Evolutionary conservation across 2,797 vertebrate genomes (phyloP), one percentile per base, ranked within the genome.

Genomic region (Fratercula arctica): DNA sequence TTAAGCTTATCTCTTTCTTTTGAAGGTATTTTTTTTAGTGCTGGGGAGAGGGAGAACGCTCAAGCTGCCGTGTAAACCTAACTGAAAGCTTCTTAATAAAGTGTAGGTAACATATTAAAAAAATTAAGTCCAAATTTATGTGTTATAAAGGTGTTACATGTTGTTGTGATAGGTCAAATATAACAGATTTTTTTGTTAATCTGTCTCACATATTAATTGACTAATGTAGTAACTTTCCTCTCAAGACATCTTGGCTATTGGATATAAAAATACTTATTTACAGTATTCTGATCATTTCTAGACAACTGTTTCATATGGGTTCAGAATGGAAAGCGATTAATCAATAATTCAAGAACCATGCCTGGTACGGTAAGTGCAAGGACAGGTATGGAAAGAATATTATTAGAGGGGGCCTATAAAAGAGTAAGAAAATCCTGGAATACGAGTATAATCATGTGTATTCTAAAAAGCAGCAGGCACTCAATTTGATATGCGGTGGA

Each of bases 401-500:
- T 74, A 60, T 81, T 93, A 90, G 51, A 92, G 45, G 5, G 11
- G 66, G 57, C 14, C 60, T 92, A 51, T 70, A 88, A 60, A 89
- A 73, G 60, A 67, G 26, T 51, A 69, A 80, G 63, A 74, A 96
- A 90, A 66, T 91, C 57, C 78, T 70, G 84, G 66, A 94, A 89
- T 37, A 57, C 4, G 11, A 68, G 29, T 90, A 35, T 85, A 92
- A 89, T 89, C 63, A 59, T 85, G 31, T 94, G 86, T 90, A 78
- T 82, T 90, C 85, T 94, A 85, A 93, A 92, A 95, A 92, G 94
- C 87, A 87, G 46, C n/a, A 77, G 84, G 69, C 57, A 81, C 68
- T 94, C 77, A 82, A 74, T 97, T 97, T 97, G 91, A 93, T 95
- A 97, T 97, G 94, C 92, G 92, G 35, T 67, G 19, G 43, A 86